A percentile compares a stretch with the other conserved stretches of the same genome.
Evolutionary conservation across 2,113 vertebrate genomes (phyloP).

Genomic region (Butorides virescens): DNA sequence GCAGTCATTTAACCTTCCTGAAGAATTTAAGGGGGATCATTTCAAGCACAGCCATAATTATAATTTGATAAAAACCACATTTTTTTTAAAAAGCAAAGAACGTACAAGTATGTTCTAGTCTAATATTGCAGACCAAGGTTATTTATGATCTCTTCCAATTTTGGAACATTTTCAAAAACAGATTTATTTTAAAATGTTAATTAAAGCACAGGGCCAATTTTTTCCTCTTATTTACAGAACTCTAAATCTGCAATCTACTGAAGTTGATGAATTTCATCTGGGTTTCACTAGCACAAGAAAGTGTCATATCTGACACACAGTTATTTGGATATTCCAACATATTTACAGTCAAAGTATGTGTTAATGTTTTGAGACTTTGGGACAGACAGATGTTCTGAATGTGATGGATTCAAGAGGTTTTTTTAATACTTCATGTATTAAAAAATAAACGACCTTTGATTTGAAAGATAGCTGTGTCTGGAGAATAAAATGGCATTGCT

Average conservation of each 20-base stretch:
- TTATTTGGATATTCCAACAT: constrained; percentile 32
- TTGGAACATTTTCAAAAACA: constrained; percentile 57
- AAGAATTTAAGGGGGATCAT: constrained; percentile 31
- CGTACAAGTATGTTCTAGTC: constrained; percentile 5
- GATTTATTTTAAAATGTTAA: constrained; percentile 70
- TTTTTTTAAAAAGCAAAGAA: neutral
- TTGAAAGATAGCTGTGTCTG: neutral
- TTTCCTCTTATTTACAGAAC: constrained; percentile 44
- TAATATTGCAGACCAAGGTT: constrained; percentile 51
- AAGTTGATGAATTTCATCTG: constrained; percentile 62
- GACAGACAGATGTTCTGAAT: constrained; percentile 42
- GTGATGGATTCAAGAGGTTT: neutral
- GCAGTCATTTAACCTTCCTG: constrained; percentile 35
- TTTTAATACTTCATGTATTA: neutral
- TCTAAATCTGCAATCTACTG: constrained; percentile 43
- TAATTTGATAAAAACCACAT: neutral
- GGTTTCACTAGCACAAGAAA: constrained; percentile 34
- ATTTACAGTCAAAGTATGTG: constrained; percentile 30
- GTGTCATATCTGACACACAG: constrained; percentile 38
- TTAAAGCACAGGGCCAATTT: constrained; percentile 61
- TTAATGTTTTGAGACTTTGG: constrained; percentile 32
- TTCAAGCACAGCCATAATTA: constrained; percentile 14
- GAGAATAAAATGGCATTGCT: neutral
- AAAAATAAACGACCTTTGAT: constrained; percentile 23
- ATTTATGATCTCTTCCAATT: constrained; percentile 56